Conservation (phyloP, 2,888 invertebrate genomes). For the Synergus laeviventris region DNA sequence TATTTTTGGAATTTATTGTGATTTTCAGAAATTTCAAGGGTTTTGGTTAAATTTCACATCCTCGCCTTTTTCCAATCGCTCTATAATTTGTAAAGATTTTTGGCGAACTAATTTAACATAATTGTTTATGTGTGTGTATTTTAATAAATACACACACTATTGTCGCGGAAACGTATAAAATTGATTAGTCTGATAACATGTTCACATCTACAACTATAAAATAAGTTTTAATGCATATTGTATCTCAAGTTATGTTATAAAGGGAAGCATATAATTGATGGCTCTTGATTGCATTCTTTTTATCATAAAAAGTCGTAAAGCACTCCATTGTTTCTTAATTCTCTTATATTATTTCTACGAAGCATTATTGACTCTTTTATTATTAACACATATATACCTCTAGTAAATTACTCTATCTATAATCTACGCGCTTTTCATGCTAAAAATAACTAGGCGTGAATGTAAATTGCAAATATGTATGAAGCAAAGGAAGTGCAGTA, state of each 20-base stretch:
- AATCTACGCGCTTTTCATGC: background rate
- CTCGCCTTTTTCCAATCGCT: too few species aligned
- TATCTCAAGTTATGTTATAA: constrained; percentile 18
- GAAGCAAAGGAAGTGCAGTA: background rate
- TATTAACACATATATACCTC: too few species aligned
- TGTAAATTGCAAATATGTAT: background rate
- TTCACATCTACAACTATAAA: constrained; percentile 15
- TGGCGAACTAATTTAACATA: too few species aligned
- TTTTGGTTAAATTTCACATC: too few species aligned
- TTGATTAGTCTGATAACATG: constrained; percentile 20
- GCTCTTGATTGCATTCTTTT: constrained; percentile 4
- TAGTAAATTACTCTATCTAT: background rate
- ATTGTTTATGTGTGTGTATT: too few species aligned
- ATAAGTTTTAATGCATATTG: constrained; percentile 2
- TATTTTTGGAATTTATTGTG: too few species aligned
- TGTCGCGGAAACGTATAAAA: constrained; percentile 16
- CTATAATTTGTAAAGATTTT: too few species aligned
- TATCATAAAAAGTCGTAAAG: background rate
- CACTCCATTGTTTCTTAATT: constrained; percentile 6
- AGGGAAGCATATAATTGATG: constrained; percentile 21
- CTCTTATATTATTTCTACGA: background rate
- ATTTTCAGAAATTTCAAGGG: too few species aligned
- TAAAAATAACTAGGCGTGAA: background rate
- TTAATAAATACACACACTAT: background rate
- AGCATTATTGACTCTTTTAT: background rate